Percentiles rank a stretch among this genome's conserved stretches.
phyloP scores from a whole-genome alignment of 2,797 vertebrate species.

The Emydoidea blandingii region DNA sequence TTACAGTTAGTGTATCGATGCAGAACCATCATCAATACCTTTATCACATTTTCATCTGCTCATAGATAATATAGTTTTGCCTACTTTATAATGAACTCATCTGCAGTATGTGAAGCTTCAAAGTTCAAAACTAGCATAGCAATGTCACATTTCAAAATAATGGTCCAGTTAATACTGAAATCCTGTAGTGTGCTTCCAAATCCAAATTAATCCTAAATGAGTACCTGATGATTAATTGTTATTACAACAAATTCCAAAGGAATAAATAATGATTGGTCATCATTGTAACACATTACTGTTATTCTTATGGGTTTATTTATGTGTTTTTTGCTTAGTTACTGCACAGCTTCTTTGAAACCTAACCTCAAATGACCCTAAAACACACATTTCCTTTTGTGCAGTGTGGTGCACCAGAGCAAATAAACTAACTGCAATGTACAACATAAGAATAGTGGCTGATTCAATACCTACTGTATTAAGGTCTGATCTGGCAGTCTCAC shows the following conservation, averaged over 20 bases:
- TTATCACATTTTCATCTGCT: background rate
- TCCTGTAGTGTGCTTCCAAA: background rate
- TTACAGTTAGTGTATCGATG: background rate
- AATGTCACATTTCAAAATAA: constrained; percentile 2
- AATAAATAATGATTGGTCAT: background rate
- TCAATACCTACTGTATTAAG: background rate
- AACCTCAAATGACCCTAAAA: background rate
- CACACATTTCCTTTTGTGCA: background rate
- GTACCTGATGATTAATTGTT: background rate
- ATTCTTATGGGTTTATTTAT: background rate
- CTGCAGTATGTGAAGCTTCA: background rate
- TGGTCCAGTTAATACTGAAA: constrained; percentile 11
- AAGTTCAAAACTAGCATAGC: background rate
- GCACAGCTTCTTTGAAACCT: background rate
- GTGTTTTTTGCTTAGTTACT: background rate
- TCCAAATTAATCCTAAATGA: constrained; percentile 16
- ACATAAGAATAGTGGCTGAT: background rate
- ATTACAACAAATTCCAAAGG: background rate
- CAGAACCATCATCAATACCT: background rate
- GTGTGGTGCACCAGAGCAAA: background rate
- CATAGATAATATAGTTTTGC: background rate
- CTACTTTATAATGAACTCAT: background rate
- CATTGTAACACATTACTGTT: background rate
- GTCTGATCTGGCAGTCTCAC: background rate
- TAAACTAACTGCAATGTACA: background rate